These are phyloP conservation scores for Xanthorhoe designata DNA, from an alignment of 2,888 invertebrate genomes.

Conservation along the genomic window DNA sequence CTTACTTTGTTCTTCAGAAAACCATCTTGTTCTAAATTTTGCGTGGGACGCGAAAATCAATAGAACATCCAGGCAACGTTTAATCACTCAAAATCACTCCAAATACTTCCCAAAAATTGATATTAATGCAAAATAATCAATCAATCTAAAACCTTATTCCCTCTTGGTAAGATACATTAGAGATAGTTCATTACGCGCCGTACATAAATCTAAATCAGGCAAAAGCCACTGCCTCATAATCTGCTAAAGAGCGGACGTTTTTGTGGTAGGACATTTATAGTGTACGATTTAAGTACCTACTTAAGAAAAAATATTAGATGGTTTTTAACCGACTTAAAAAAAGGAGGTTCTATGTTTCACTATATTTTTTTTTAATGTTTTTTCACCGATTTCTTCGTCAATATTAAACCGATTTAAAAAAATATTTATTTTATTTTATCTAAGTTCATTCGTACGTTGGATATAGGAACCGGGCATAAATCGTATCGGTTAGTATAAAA, in stretches of 20 bases:
- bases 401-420: no score
- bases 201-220: constrained; percentile 74
- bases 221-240: constrained; percentile 73
- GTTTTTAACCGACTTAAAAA: no score
- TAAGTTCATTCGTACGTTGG: no score
- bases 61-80: constrained; percentile 14
- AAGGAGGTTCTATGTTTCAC: no score
- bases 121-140: constrained; percentile 44
- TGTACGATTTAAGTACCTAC: constrained; percentile 49
- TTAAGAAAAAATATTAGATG: no score
- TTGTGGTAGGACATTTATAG: constrained; percentile 52
- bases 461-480: not conserved
- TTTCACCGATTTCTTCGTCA: no score
- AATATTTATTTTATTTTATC: no score
- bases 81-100: constrained; percentile 22
- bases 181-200: constrained; percentile 64
- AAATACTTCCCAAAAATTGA: constrained; percentile 37
- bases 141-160: constrained; percentile 40
- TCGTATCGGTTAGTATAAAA: constrained; percentile 58
- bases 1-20: not conserved
- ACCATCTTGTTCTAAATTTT: not conserved
- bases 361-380: no score
- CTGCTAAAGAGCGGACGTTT: constrained; percentile 71
- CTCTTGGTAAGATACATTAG: constrained; percentile 45
- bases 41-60: constrained; percentile 4